These are phyloP conservation scores for Bacillus rossius DNA, from an alignment of 1,140 invertebrate species.

Conservation along the genomic window DNA sequence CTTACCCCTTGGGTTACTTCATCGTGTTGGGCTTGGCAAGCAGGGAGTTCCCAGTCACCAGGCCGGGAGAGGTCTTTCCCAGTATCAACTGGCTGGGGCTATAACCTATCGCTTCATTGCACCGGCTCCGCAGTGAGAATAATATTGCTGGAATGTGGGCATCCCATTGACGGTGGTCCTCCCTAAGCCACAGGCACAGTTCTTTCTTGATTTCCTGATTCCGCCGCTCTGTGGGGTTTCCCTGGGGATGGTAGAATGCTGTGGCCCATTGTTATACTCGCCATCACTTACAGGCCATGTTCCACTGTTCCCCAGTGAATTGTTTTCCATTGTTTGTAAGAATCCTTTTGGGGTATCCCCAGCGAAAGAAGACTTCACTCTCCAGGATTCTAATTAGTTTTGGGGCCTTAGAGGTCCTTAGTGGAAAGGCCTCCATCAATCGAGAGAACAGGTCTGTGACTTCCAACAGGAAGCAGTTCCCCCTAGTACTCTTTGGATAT, in stretches of 20 bases:
- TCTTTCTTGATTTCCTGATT: constrained; percentile 30
- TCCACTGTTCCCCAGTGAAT: constrained; percentile 19
- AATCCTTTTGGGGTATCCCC: constrained; percentile 23
- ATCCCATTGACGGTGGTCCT: background rate
- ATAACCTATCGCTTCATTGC: constrained; percentile 20
- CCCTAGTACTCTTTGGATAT: constrained; percentile 15
- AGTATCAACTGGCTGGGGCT: constrained; percentile 16
- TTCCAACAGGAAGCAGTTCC: constrained; percentile 18
- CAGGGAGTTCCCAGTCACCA: constrained; percentile 2
- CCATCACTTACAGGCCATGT: constrained; percentile 11
- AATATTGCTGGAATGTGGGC: constrained; percentile 19
- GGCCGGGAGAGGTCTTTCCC: background rate
- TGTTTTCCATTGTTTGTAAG: constrained; percentile 29
- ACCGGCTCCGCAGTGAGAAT: constrained; percentile 14
- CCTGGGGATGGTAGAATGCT: constrained; percentile 27
- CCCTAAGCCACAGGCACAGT: constrained; percentile 11
- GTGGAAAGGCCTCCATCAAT: constrained; percentile 24
- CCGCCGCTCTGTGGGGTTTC: constrained; percentile 27
- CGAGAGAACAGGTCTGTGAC: constrained; percentile 24
- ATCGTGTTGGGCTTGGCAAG: too few relatives aligned
- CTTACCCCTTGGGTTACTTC: too few relatives aligned
- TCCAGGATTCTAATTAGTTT: constrained; percentile 19
- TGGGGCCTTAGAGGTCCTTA: constrained; percentile 13
- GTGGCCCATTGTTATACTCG: constrained; percentile 21
- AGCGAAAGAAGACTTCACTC: constrained; percentile 27